phyloP scores from a whole-genome alignment of 2,113 vertebrate species.

The Hemibagrus wyckioides region DNA sequence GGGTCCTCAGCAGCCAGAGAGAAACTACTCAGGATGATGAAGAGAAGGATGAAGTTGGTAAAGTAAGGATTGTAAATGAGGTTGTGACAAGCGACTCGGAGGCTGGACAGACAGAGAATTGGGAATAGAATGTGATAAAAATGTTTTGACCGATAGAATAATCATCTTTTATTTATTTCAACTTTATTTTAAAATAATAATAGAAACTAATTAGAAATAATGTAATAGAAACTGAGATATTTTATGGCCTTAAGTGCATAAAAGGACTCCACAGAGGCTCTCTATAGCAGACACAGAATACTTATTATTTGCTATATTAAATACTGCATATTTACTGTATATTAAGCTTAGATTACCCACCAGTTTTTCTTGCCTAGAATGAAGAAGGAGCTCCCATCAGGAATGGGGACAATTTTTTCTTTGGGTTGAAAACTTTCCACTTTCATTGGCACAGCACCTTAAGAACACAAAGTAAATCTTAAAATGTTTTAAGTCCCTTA shows the following conservation, averaged over 20 bases:
- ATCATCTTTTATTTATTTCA: background rate
- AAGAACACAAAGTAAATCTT: background rate
- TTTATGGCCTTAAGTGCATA: background rate
- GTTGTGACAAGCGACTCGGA: slow-evolving; percentile 82
- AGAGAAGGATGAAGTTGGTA: slow-evolving; percentile 94
- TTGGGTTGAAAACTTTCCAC: slow-evolving; percentile 85
- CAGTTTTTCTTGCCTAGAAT: slow-evolving; percentile 88
- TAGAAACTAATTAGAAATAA: no score
- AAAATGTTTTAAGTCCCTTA: background rate
- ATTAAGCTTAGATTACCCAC: slow-evolving; percentile 65
- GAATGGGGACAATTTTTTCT: slow-evolving; percentile 87
- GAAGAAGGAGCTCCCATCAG: slow-evolving; percentile 91
- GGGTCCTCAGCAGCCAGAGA: slow-evolving; percentile 92
- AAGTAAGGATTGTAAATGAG: slow-evolving; percentile 93
- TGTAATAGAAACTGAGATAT: background rate
- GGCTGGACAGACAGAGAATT: slow-evolving; percentile 64
- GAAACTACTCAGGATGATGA: slow-evolving; percentile 96
- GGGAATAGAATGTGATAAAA: slow-evolving; percentile 1
- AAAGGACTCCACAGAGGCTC: background rate
- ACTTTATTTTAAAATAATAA: background rate
- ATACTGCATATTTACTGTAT: background rate
- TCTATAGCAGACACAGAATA: background rate
- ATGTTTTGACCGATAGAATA: background rate
- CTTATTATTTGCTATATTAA: background rate
- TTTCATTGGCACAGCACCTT: slow-evolving; percentile 68